Percentiles rank a stretch among this genome's conserved stretches.
Conservation (phyloP, 2,888 invertebrate species). For the Chymomyza fuscimana region DNA sequence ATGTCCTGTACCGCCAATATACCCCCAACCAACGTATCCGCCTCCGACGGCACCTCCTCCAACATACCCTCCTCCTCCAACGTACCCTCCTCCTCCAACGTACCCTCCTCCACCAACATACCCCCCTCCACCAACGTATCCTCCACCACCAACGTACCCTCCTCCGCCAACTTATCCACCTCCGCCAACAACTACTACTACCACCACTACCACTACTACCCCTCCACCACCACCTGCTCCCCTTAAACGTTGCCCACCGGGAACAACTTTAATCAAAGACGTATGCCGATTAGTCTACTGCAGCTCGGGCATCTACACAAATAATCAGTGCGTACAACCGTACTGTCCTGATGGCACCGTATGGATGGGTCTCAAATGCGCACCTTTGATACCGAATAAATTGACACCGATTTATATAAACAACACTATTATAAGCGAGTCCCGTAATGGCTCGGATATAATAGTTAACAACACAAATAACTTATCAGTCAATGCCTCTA, state of each 20-base stretch:
- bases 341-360: slow-evolving; percentile 62
- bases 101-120: too few relatives aligned
- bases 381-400: slow-evolving; percentile 39
- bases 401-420: slow-evolving; percentile 41
- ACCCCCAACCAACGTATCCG: neutral
- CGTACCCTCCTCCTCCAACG: too few relatives aligned
- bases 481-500: slow-evolving; percentile 51
- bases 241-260: slow-evolving; percentile 51
- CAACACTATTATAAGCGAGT: slow-evolving; percentile 38
- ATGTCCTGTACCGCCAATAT: too few relatives aligned
- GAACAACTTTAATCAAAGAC: slow-evolving; percentile 50
- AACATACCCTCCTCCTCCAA: too few relatives aligned
- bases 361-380: slow-evolving; percentile 65
- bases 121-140: too few relatives aligned
- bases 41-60: neutral
- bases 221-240: slow-evolving; percentile 26
- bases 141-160: too few relatives aligned
- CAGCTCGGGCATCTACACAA: slow-evolving; percentile 42
- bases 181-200: neutral
- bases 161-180: neutral
- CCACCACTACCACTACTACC: neutral
- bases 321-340: slow-evolving; percentile 52
- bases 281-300: slow-evolving; percentile 68
- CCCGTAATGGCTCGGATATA: slow-evolving; percentile 37
- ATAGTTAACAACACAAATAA: slow-evolving; percentile 59